Percentiles rank a stretch among this genome's conserved stretches.
Conservation (phyloP, 2,113 vertebrate genomes). For the Thryonomys swinderianus region DNA sequence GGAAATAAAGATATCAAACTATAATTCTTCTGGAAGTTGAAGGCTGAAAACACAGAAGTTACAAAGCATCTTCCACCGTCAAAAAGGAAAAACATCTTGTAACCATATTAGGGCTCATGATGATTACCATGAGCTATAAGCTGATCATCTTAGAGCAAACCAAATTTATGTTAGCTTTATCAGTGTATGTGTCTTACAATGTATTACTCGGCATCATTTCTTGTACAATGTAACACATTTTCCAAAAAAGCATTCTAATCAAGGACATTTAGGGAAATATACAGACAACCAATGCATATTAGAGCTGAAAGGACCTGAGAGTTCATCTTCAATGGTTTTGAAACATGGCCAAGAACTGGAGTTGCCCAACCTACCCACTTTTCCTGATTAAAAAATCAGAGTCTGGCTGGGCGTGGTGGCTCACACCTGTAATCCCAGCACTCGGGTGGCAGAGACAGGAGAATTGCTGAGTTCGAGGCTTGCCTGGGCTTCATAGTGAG, state of each 20-base stretch:
- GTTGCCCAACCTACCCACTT: neutral
- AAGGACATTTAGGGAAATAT: constrained; percentile 23
- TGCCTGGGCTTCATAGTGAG: too few relatives aligned
- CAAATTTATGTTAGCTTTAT: neutral
- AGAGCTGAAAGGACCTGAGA: constrained; percentile 4
- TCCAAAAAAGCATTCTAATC: constrained; percentile 37
- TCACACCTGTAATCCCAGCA: too few relatives aligned
- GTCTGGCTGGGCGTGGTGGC: too few relatives aligned
- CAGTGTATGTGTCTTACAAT: neutral
- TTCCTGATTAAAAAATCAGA: neutral
- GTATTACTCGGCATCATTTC: neutral
- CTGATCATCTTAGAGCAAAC: constrained; percentile 10
- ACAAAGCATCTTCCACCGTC: neutral
- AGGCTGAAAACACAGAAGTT: constrained; percentile 48
- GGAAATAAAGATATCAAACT: constrained; percentile 57
- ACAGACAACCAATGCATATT: neutral
- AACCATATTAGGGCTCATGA: neutral
- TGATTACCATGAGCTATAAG: neutral
- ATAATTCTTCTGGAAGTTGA: constrained; percentile 61
- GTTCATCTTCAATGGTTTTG: neutral
- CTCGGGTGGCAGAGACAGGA: too few relatives aligned
- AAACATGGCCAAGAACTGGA: neutral
- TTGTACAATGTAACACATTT: constrained; percentile 29
- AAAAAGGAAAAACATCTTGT: constrained; percentile 34
- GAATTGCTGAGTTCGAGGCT: too few relatives aligned